A percentile compares a stretch with the other conserved stretches of the same genome.
Conservation (phyloP, 2,888 invertebrate species). For the Norana najaformis region DNA sequence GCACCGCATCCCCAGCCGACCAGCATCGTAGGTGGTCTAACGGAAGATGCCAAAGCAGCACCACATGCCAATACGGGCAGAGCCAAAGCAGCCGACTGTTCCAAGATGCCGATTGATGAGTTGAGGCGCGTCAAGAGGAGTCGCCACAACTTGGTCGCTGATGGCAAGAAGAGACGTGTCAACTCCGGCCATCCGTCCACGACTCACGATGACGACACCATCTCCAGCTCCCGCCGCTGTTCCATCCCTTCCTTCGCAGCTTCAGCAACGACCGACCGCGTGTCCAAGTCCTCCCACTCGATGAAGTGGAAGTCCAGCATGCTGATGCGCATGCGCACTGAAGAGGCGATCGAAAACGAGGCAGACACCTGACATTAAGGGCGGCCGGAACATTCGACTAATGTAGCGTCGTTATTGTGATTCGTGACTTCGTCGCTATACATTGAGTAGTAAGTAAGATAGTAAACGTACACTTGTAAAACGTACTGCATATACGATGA, state of each 20-base stretch:
- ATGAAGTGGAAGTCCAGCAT: constrained; percentile 34
- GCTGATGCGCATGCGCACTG: constrained; percentile 25
- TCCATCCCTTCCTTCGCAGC: neutral
- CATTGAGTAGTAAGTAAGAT: constrained; percentile 9
- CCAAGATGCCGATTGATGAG: neutral
- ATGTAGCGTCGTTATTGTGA: constrained; percentile 13
- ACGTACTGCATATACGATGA: neutral
- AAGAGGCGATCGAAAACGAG: neutral
- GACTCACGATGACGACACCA: neutral
- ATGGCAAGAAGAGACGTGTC: neutral
- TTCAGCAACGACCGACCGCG: neutral
- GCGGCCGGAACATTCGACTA: neutral
- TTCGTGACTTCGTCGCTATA: neutral
- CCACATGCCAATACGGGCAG: neutral
- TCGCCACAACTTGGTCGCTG: neutral
- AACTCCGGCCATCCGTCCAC: neutral
- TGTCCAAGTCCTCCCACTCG: neutral
- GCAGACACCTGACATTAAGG: neutral
- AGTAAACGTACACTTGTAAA: constrained; percentile 22
- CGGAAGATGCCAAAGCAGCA: neutral
- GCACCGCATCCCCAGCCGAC: neutral
- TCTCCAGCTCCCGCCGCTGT: neutral
- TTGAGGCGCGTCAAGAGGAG: neutral
- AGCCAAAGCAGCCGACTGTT: neutral
- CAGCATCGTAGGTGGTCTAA: neutral